Base-by-base conservation (phyloP, 2,888 invertebrate species). In the Chrysolina haemoptera region DNA sequence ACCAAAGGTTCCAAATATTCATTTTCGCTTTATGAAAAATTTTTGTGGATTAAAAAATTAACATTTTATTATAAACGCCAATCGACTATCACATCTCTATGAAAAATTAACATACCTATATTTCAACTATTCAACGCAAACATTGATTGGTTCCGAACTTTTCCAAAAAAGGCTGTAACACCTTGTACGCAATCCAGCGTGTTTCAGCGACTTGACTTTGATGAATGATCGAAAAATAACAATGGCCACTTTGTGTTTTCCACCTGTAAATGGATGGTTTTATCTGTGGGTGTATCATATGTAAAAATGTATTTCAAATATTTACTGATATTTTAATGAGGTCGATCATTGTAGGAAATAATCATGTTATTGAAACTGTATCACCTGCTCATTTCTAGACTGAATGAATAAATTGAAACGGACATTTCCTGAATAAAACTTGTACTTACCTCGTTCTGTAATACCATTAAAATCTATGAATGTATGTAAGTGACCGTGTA, bases 401-500 rank as follows among this genome's bases (percentile, higher is more conserved):
- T 14, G 27, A 59, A 35, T 59, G 59, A 6, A 59, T 59, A 59
- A 59, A 59, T 27, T 35, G 59, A 59, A 14, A 22, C n/a, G 35
- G 59, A 59, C 35, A 59, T 59, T 59, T 59, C 59, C 59, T 59
- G 59, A 59, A 59, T 59, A 27, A 59, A 59, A n/a, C 59, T 22
- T 53, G 67, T 64, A 41, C 64, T 48, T 71, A 71, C 71, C 67
- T 64, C 71, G 59, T 70, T 74, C 70, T 78, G 66, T 71, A 75
- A 75, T 76, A 71, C 78, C 76, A 78, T 76, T 75, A 78, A 78
- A 78, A 75, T 76, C 70, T 64, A 73, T 63, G 73, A 68, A 76
- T 75, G 75, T 75, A 72, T 74, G 72, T 74, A 68, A 76, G 74
- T 66, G 75, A 75, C 68, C 75, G 71, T 74, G 75, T 71, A 75